These are phyloP conservation scores for Acronicta psi DNA, from an alignment of 2,888 invertebrate genomes.

Conservation along the genomic window DNA sequence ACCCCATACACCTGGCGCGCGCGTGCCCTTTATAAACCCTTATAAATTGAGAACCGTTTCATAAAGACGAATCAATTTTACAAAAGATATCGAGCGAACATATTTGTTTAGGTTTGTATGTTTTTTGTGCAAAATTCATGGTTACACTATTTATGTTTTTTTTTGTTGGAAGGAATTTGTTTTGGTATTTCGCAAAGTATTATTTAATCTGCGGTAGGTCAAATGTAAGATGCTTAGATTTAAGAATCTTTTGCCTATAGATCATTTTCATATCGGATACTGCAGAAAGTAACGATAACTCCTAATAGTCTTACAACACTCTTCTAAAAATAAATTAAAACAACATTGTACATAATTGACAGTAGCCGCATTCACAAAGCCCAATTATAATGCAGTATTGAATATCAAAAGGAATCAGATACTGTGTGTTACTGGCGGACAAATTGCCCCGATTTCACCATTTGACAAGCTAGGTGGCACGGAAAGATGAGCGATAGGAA, in stretches of 20 bases:
- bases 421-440: conserved; percentile 29
- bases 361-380: conserved; percentile 20
- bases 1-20: conserved; percentile 68
- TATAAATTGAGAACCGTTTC: conserved; percentile 32
- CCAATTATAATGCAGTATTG: conserved; percentile 53
- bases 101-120: conserved; percentile 12
- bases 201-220: no score
- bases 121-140: neutral
- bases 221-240: no score
- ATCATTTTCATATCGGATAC: no score
- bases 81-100: neutral
- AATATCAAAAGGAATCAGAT: conserved; percentile 55
- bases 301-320: neutral
- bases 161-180: neutral
- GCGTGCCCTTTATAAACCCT: conserved; percentile 60
- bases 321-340: conserved; percentile 25
- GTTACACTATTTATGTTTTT: neutral
- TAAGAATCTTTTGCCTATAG: no score
- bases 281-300: no score
- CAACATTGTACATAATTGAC: conserved; percentile 45
- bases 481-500: conserved; percentile 26
- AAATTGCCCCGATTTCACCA: conserved; percentile 49
- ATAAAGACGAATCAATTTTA: conserved; percentile 11
- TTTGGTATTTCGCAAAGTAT: neutral
- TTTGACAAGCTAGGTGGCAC: conserved; percentile 1